Percentiles rank a stretch among this genome's conserved stretches.
Evolutionary conservation across 2,113 vertebrate genomes (phyloP).

Genomic region (Malaclemys terrapin): DNA sequence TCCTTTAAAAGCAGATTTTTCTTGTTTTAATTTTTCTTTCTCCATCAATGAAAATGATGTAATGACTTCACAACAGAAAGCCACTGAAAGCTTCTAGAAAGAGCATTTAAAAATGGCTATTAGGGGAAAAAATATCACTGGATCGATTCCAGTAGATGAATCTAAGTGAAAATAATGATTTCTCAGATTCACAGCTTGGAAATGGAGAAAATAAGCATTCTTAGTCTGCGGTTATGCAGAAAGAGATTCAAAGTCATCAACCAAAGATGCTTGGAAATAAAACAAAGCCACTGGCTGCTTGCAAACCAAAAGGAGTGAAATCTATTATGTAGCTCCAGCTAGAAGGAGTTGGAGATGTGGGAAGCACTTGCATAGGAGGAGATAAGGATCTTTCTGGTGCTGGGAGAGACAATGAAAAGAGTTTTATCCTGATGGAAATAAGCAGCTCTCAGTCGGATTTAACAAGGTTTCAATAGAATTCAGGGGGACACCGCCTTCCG

Average conservation of each 20-base stretch:
- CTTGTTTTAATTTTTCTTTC: not conserved
- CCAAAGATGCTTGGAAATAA: slow-evolving; percentile 24
- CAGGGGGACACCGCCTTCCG: not conserved
- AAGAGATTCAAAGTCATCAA: slow-evolving; percentile 28
- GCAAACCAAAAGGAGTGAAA: slow-evolving; percentile 20
- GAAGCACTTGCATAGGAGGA: not conserved
- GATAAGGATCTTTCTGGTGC: not conserved
- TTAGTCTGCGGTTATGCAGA: slow-evolving; percentile 8
- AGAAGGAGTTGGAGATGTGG: not conserved
- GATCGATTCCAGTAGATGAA: slow-evolving; percentile 61
- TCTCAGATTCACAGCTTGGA: slow-evolving; percentile 7
- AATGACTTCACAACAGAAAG: slow-evolving; percentile 42
- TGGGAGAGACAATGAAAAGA: not conserved
- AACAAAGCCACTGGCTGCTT: not conserved
- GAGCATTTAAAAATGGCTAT: not conserved
- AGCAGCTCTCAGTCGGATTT: not conserved
- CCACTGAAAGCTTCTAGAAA: slow-evolving; percentile 54
- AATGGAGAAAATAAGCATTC: slow-evolving; percentile 51
- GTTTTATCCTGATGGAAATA: not conserved
- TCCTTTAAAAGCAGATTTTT: not conserved
- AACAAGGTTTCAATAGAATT: not conserved
- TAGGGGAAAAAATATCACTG: not conserved
- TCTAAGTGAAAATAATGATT: slow-evolving; percentile 58
- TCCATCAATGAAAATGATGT: slow-evolving; percentile 32
- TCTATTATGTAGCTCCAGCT: not conserved